These are phyloP conservation scores for Eueremaeus valkanovi DNA, from an alignment of 2,888 invertebrate species.

Conservation along the genomic window DNA sequence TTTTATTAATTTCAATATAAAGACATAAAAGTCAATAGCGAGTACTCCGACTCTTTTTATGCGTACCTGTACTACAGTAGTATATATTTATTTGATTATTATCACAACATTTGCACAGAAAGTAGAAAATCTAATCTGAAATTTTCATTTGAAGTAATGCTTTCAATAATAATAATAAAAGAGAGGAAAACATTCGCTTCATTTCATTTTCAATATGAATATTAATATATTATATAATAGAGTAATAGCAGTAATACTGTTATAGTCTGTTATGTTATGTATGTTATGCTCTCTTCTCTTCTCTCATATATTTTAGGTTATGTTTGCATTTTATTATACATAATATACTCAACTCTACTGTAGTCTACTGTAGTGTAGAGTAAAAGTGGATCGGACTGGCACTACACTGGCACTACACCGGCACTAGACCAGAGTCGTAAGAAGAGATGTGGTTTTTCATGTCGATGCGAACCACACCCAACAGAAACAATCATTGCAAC, in stretches of 20 bases:
- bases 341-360: too few species aligned
- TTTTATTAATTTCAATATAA: conserved; percentile 1
- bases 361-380: too few species aligned
- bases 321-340: background rate
- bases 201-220: conserved; percentile 8
- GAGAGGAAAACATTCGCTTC: background rate
- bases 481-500: background rate
- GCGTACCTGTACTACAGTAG: too few species aligned
- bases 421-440: background rate
- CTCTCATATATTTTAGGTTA: background rate
- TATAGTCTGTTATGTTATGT: background rate
- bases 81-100: background rate
- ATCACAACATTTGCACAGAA: background rate
- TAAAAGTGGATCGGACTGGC: background rate
- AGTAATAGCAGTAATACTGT: background rate
- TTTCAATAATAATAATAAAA: conserved; percentile 18
- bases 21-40: background rate
- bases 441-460: conserved; percentile 26
- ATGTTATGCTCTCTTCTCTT: background rate
- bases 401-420: background rate
- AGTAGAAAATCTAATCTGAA: background rate
- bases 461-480: conserved; percentile 29
- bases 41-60: too few species aligned
- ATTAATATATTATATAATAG: background rate
- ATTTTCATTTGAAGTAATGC: conserved; percentile 8